A percentile compares a stretch with the other conserved stretches of the same genome.
Conservation (phyloP, 2,888 invertebrate genomes). For the Mechanitis mazaeus region DNA sequence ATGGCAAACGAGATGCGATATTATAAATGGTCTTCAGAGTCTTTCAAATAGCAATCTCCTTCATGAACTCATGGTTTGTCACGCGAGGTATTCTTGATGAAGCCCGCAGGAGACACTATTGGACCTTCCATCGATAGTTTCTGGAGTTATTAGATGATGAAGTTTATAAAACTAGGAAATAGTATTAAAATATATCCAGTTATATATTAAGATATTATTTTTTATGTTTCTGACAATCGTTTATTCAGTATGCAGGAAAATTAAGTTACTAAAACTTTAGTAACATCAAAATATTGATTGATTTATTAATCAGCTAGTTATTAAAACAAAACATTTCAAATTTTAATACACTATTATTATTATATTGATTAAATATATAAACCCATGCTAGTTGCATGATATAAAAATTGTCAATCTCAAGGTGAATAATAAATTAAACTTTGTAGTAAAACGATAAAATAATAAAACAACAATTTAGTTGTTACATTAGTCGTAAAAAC, state of each 20-base stretch:
- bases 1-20: constrained; percentile 13
- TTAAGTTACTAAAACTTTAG: too few species aligned
- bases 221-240: too few species aligned
- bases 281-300: too few species aligned
- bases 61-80: constrained; percentile 24
- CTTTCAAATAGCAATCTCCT: constrained; percentile 25
- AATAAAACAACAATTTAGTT: constrained; percentile 1
- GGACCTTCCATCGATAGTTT: constrained; percentile 15
- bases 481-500: constrained; percentile 16
- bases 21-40: constrained; percentile 21
- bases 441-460: neutral
- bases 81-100: constrained; percentile 28
- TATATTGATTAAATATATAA: too few species aligned
- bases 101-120: constrained; percentile 22
- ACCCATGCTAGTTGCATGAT: too few species aligned
- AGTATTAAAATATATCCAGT: too few species aligned
- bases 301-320: too few species aligned
- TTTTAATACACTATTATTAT: too few species aligned
- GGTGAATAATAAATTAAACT: neutral
- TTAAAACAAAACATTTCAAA: too few species aligned
- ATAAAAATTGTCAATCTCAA: neutral
- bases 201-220: too few species aligned
- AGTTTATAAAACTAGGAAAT: too few species aligned
- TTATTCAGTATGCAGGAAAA: too few species aligned
- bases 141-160: constrained; percentile 15